Evolutionary conservation across 2,113 vertebrate species (phyloP).

Genomic region (Lepus europaeus): DNA sequence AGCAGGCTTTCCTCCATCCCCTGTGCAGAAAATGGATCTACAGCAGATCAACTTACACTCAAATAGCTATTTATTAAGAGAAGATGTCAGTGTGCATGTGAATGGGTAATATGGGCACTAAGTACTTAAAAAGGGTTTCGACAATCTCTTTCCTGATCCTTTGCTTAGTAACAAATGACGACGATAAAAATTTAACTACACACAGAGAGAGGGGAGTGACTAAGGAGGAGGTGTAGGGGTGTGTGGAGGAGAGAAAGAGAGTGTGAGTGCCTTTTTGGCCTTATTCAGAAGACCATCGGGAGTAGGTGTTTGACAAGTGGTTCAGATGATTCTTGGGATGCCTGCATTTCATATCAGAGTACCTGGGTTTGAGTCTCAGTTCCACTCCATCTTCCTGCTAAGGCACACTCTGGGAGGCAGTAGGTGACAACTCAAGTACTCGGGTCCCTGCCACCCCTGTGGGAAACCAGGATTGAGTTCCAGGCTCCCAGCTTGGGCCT

Average conservation of each 20-base stretch:
- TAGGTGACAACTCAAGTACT: no score
- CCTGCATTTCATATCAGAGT: no score
- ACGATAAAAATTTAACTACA: neutral
- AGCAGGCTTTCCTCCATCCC: neutral
- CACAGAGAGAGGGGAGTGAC: no score
- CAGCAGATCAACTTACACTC: neutral
- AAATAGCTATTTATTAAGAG: neutral
- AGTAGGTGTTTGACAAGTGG: no score
- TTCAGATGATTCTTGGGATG: no score
- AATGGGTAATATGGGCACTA: neutral
- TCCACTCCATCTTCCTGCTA: no score
- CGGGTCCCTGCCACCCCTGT: no score
- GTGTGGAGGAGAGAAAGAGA: neutral
- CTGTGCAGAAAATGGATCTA: neutral
- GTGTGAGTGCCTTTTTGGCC: neutral
- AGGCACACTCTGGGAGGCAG: no score
- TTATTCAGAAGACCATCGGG: neutral
- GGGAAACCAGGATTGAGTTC: no score
- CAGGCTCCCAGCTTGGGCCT: no score
- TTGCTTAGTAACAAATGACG: constrained; percentile 47
- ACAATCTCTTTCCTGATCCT: constrained; percentile 5
- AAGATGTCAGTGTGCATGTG: neutral
- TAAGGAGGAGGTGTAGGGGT: neutral
- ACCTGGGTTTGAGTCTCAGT: no score
- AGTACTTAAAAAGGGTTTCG: neutral